Conservation (phyloP, 1,140 invertebrate species). For the Copidosoma floridanum region DNA sequence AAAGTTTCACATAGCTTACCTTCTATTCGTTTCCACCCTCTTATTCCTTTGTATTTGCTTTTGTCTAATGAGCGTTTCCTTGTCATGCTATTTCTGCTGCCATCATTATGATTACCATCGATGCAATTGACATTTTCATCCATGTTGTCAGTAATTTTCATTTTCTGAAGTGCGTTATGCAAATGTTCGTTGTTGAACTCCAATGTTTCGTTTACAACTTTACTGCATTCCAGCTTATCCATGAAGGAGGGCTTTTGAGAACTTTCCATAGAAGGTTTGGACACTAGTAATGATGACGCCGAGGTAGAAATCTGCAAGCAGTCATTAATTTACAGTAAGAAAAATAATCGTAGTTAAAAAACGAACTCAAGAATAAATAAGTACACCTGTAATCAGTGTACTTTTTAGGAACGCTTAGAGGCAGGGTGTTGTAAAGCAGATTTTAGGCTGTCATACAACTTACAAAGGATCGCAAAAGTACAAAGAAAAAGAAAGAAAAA, state of each 20-base stretch:
- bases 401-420: too few species aligned
- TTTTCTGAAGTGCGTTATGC: background rate
- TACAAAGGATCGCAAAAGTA: too few species aligned
- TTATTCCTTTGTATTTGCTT: conserved; percentile 42
- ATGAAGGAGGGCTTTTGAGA: conserved; percentile 9
- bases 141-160: background rate
- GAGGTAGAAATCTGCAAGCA: conserved; percentile 15
- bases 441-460: too few species aligned
- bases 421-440: too few species aligned
- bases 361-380: too few species aligned
- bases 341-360: background rate
- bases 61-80: conserved; percentile 30
- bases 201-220: background rate
- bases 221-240: conserved; percentile 5
- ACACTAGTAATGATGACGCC: background rate
- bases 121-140: conserved; percentile 13
- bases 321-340: background rate
- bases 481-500: conserved; percentile 13
- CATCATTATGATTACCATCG: conserved; percentile 10
- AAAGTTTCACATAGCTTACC: too few species aligned
- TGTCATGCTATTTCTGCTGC: background rate
- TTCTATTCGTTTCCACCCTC: conserved; percentile 43
- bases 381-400: too few species aligned
- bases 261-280: background rate
- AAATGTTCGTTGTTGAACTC: conserved; percentile 4